Evolutionary conservation across 2,797 vertebrate species (phyloP).

Genomic region (Buphagus erythrorhynchus): DNA sequence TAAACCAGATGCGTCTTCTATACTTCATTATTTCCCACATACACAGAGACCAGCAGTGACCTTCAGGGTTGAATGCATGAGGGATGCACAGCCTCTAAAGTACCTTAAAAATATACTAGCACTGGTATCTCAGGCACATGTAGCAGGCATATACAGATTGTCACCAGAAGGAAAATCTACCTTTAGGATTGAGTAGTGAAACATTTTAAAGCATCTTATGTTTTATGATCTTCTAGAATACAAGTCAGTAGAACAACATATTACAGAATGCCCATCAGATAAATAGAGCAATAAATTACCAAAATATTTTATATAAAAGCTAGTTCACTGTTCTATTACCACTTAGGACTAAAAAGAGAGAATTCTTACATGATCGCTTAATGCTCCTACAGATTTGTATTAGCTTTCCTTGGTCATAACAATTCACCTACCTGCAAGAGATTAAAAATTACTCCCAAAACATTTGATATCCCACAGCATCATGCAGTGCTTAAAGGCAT

Average conservation of each 20-base stretch:
- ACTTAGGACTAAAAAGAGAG: constrained; percentile 35
- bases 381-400: constrained; percentile 3
- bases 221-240: background rate
- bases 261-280: background rate
- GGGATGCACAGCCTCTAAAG: background rate
- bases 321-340: constrained; percentile 14
- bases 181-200: background rate
- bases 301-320: background rate
- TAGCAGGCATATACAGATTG: background rate
- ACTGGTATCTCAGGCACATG: background rate
- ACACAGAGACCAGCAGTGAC: background rate
- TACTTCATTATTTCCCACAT: background rate
- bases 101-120: background rate
- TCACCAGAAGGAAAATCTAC: background rate
- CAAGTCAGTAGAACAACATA: background rate
- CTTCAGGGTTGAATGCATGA: background rate
- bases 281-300: constrained; percentile 18
- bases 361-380: constrained; percentile 42
- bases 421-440: background rate
- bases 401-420: background rate
- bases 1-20: background rate
- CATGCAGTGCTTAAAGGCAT: background rate
- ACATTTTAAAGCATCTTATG: background rate
- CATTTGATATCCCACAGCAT: background rate
- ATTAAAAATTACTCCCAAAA: background rate